phyloP scores from a whole-genome alignment of 2,888 invertebrate genomes.

The Metacarcinus magister region DNA sequence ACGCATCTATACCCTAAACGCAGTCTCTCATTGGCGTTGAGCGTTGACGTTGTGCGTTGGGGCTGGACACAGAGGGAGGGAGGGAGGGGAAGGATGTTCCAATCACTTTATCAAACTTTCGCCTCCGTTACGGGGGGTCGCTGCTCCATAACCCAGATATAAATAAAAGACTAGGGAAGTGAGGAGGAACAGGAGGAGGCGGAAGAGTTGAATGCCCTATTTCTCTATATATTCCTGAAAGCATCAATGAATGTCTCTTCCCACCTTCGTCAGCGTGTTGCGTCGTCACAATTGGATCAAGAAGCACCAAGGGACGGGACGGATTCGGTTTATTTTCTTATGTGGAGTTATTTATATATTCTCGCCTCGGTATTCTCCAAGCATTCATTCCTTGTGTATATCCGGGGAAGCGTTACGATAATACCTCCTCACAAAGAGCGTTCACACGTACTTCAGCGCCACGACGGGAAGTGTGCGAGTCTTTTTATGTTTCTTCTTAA shows the following conservation, averaged over 20 bases:
- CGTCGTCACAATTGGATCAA: background rate
- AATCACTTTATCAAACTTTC: background rate
- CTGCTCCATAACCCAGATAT: background rate
- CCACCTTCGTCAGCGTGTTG: background rate
- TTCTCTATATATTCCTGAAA: background rate
- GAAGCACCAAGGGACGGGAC: background rate
- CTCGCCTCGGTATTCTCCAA: background rate
- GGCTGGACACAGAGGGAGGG: background rate
- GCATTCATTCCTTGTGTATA: background rate
- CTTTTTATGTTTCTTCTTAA: background rate
- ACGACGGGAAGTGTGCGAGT: background rate
- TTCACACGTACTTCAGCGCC: background rate
- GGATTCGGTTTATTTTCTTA: background rate
- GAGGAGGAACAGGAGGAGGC: background rate
- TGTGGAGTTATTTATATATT: background rate
- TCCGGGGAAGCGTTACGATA: background rate
- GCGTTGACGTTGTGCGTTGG: background rate
- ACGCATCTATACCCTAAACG: background rate
- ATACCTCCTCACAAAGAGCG: constrained; percentile 12
- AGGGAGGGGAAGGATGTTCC: constrained; percentile 7
- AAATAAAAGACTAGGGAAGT: background rate
- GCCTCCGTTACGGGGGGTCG: background rate
- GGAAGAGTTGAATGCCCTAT: background rate
- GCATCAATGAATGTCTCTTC: background rate
- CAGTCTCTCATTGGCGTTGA: background rate